These are phyloP conservation scores for Abrostola triplasia DNA, from an alignment of 2,888 invertebrate genomes.

Conservation along the genomic window DNA sequence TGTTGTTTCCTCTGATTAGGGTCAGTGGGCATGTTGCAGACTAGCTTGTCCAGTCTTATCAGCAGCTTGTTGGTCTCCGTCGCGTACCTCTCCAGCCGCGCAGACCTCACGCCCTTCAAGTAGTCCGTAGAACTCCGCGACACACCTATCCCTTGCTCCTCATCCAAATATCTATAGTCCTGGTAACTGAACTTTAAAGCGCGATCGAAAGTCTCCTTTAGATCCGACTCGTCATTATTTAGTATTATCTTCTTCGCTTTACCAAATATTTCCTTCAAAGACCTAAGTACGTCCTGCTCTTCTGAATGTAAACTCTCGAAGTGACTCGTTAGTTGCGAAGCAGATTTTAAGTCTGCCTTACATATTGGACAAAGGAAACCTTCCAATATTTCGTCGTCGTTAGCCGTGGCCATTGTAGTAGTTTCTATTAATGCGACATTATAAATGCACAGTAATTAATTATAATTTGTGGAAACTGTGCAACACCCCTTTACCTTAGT, in stretches of 20 bases:
- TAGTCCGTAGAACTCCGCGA: constrained; percentile 91
- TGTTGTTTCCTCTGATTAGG: constrained; percentile 92
- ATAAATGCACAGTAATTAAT: constrained; percentile 28
- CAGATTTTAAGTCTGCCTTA: constrained; percentile 95
- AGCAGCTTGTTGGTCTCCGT: constrained; percentile 98
- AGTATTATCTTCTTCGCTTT: constrained; percentile 93
- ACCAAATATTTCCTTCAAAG: constrained; percentile 94
- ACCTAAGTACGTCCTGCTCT: constrained; percentile 94
- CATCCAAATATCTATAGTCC: constrained; percentile 73
- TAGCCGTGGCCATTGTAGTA: constrained; percentile 76
- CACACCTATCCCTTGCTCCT: constrained; percentile 90
- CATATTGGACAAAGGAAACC: constrained; percentile 99
- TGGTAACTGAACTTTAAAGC: constrained; percentile 81
- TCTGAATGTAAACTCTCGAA: constrained; percentile 96
- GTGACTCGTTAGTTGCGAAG: constrained; percentile 94
- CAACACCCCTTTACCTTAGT: constrained; percentile 37
- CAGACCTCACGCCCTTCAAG: constrained; percentile 91
- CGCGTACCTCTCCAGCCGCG: constrained; percentile 94
- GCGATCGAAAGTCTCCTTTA: constrained; percentile 88
- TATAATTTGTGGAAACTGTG: constrained; percentile 26
- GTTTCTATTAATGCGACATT: constrained; percentile 51
- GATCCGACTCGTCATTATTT: constrained; percentile 86
- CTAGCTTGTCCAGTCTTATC: constrained; percentile 96
- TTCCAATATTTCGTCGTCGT: constrained; percentile 92
- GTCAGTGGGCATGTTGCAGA: constrained; percentile 93